phyloP scores from a whole-genome alignment of 2,113 vertebrate species.

The Pipa parva region DNA sequence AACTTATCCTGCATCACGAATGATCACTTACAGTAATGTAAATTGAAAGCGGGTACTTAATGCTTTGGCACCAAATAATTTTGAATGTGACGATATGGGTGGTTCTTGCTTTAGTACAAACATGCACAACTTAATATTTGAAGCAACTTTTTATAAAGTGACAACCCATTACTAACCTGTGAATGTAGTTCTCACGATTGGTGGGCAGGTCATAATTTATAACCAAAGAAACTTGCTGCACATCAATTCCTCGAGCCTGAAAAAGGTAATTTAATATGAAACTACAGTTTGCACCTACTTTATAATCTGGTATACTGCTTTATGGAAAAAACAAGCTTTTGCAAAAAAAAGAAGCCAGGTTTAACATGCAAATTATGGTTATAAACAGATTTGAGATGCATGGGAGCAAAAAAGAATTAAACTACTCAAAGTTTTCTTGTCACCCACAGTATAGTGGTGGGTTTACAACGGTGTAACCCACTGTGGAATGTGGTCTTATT shows the following conservation, averaged over 20 bases:
- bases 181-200: constrained; percentile 98
- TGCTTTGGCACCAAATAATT: constrained; percentile 30
- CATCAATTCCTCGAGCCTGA: constrained; percentile 96
- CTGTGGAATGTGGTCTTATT: constrained; percentile 74
- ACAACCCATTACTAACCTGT: constrained; percentile 75
- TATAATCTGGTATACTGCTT: fast-evolving
- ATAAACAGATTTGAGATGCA: no score
- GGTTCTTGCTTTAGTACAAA: not conserved
- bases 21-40: not conserved
- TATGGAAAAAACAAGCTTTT: not conserved
- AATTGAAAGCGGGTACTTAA: constrained; percentile 4
- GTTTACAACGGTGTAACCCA: constrained; percentile 68
- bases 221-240: constrained; percentile 96
- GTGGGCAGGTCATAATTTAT: constrained; percentile 98
- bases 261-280: no score
- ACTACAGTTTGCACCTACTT: not conserved
- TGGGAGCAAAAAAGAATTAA: not conserved
- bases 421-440: constrained; percentile 52
- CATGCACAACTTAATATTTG: not conserved
- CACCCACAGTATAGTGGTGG: constrained; percentile 68
- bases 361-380: no score
- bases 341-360: no score
- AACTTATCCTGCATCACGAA: constrained; percentile 60
- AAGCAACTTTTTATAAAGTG: not conserved
- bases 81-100: not conserved